phyloP scores from a whole-genome alignment of 2,888 invertebrate genomes.

The Dyspetes luteomarginatus region DNA sequence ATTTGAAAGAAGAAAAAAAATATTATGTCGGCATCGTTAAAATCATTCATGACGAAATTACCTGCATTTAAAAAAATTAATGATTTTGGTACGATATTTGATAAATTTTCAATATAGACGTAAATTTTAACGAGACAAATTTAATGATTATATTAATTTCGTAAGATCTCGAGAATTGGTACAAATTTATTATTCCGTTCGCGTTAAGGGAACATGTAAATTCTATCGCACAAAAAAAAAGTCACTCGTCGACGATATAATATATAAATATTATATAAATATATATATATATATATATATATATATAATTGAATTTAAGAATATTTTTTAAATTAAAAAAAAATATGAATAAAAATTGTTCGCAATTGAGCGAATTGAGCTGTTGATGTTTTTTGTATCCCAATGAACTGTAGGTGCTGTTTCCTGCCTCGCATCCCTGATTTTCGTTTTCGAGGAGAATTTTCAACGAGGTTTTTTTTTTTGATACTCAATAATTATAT shows the following conservation, averaged over 20 bases:
- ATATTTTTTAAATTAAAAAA: conserved; percentile 51
- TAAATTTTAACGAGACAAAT: conserved; percentile 7
- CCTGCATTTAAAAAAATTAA: neutral
- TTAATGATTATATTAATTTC: neutral
- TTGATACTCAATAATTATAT: neutral
- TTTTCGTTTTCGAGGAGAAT: neutral
- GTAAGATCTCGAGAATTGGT: conserved; percentile 49
- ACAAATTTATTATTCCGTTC: conserved; percentile 69
- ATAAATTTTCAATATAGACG: neutral
- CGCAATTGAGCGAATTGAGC: conserved; percentile 1
- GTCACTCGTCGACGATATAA: conserved; percentile 34
- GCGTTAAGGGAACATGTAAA: conserved; percentile 36
- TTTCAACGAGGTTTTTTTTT: too few species aligned
- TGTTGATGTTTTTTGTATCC: neutral
- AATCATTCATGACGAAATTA: neutral
- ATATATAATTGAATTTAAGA: conserved; percentile 20
- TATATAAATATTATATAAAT: too few species aligned
- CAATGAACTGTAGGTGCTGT: neutral
- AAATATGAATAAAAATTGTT: conserved; percentile 11
- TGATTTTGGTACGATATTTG: neutral
- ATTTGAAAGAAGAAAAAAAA: neutral
- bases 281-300: conserved; percentile 21
- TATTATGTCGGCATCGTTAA: neutral
- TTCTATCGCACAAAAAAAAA: conserved; percentile 46
- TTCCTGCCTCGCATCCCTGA: neutral